Evolutionary conservation across 2,113 vertebrate genomes (phyloP).

Genomic region (Cynopterus brachyotis): DNA sequence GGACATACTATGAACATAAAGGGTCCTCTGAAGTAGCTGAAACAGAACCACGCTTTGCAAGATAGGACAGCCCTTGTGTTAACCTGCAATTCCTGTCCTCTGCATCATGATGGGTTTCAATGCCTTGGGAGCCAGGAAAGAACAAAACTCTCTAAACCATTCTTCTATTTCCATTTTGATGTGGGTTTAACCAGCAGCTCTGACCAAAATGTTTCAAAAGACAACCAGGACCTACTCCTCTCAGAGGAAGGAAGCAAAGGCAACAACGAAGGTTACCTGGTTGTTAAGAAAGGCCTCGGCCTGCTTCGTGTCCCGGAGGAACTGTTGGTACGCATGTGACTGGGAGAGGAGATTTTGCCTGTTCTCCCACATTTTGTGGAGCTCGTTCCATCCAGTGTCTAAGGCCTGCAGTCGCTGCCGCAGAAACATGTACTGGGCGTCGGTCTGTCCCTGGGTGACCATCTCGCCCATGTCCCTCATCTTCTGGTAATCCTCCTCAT

Average conservation of each 20-base stretch:
- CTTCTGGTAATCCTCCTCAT: slow-evolving; percentile 99
- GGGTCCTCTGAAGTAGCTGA: rapidly evolving
- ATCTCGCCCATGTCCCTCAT: slow-evolving; percentile 99
- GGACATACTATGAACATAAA: not conserved
- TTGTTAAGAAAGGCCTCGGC: slow-evolving; percentile 99
- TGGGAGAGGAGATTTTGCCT: slow-evolving; percentile 97
- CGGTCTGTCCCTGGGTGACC: slow-evolving; percentile 98
- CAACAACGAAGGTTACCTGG: slow-evolving; percentile 85
- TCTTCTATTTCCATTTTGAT: not conserved
- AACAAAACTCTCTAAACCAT: not conserved
- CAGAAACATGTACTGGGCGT: slow-evolving; percentile 99
- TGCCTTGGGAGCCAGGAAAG: not conserved
- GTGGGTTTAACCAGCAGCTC: not conserved
- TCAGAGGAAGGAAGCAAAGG: not conserved
- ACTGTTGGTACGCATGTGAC: slow-evolving; percentile 97
- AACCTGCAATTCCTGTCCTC: not conserved
- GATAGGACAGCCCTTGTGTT: not conserved
- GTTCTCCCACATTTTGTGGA: slow-evolving; percentile 99
- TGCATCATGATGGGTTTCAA: not conserved
- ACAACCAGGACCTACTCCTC: no score
- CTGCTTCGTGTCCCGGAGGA: slow-evolving; percentile 98
- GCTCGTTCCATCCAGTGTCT: slow-evolving; percentile 98
- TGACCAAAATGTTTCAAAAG: not conserved
- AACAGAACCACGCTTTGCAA: not conserved
- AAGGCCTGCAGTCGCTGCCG: slow-evolving; percentile 96